phyloP scores from a whole-genome alignment of 2,113 vertebrate species.

The Prochilodus magdalenae region DNA sequence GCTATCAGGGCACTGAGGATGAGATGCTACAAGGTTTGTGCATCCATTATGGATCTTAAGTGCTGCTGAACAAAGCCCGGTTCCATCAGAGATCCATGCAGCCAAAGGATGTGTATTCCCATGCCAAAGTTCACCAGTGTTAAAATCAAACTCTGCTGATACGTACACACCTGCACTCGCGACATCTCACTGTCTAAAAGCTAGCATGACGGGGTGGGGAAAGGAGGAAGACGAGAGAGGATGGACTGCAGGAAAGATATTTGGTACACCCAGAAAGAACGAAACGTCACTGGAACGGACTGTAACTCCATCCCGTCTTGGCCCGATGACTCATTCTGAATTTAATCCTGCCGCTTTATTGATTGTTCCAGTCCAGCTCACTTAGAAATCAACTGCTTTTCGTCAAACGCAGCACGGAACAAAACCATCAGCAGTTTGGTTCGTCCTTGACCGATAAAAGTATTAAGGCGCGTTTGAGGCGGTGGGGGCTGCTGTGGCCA shows the following conservation, averaged over 20 bases:
- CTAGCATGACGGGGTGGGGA: too few species aligned
- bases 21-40: too few species aligned
- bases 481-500: background rate
- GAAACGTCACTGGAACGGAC: background rate
- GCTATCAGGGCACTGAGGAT: too few species aligned
- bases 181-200: too few species aligned
- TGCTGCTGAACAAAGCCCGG: too few species aligned
- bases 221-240: background rate
- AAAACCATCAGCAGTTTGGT: background rate
- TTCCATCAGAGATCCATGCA: too few species aligned
- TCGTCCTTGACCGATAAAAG: background rate
- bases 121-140: too few species aligned
- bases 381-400: background rate
- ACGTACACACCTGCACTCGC: too few species aligned
- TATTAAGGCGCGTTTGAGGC: background rate
- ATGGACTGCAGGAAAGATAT: background rate
- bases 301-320: background rate
- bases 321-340: background rate
- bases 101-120: too few species aligned
- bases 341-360: background rate
- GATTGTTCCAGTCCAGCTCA: slow-evolving; percentile 2
- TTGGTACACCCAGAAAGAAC: background rate
- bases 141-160: too few species aligned
- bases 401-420: background rate
- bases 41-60: too few species aligned